A percentile compares a stretch with the other conserved stretches of the same genome.
Evolutionary conservation across 2,888 invertebrate species (phyloP).

Genomic region (Lysandra coridon): DNA sequence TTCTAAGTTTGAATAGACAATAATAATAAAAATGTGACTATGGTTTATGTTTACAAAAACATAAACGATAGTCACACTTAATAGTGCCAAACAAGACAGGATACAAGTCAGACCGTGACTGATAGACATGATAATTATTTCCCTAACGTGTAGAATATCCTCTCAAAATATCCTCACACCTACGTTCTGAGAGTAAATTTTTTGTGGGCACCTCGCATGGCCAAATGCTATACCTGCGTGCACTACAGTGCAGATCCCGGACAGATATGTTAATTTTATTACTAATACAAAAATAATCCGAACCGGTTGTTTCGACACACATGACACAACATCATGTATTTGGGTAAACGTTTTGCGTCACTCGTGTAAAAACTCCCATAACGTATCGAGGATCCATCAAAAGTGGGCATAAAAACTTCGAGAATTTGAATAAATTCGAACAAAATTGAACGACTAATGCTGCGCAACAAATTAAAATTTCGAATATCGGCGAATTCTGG

Average conservation of each 20-base stretch:
- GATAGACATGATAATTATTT: neutral
- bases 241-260: conserved; percentile 49
- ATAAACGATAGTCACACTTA: too few species aligned
- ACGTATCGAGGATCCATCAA: neutral
- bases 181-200: neutral
- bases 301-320: conserved; percentile 73
- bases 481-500: neutral
- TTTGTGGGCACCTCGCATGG: neutral
- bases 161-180: neutral
- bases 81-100: neutral
- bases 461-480: neutral
- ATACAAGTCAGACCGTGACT: neutral
- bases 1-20: too few species aligned
- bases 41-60: neutral
- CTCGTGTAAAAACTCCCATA: neutral
- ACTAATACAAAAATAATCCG: conserved; percentile 69
- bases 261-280: conserved; percentile 73
- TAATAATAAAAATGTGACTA: neutral
- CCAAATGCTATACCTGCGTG: conserved; percentile 15
- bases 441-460: neutral
- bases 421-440: neutral
- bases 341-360: conserved; percentile 15
- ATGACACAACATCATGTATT: conserved; percentile 26
- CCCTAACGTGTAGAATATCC: neutral
- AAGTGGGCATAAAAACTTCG: neutral